These are phyloP conservation scores for Epinotia ramella DNA, from an alignment of 2,888 invertebrate species.

Conservation along the genomic window DNA sequence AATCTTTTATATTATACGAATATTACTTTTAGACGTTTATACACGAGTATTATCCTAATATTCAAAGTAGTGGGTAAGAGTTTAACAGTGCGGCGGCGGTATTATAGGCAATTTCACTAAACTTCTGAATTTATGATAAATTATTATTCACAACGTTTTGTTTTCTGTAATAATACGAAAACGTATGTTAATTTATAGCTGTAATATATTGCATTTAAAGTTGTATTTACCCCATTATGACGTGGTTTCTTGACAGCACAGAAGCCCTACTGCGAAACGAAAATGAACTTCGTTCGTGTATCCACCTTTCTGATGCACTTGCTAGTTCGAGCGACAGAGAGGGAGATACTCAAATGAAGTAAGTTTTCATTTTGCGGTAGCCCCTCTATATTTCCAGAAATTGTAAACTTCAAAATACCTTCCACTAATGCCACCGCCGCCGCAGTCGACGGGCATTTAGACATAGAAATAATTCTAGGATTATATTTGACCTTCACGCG, in stretches of 20 bases:
- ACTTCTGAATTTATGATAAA: neutral
- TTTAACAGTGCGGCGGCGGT: conserved; percentile 29
- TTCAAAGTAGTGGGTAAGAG: conserved; percentile 25
- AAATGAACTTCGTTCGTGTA: no score
- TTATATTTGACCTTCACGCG: conserved; percentile 53
- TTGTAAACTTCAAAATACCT: neutral
- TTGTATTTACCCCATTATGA: neutral
- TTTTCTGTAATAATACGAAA: neutral
- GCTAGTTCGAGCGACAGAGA: no score
- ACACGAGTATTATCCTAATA: conserved; percentile 48
- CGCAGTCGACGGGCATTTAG: conserved; percentile 38
- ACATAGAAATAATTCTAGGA: conserved; percentile 29
- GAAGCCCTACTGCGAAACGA: no score
- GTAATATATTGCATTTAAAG: neutral
- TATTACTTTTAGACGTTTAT: conserved; percentile 49
- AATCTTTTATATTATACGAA: conserved; percentile 46
- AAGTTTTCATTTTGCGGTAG: no score
- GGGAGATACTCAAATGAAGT: no score
- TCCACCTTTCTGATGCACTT: no score
- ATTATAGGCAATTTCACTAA: neutral
- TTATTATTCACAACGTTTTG: neutral
- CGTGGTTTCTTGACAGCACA: neutral
- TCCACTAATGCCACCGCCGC: conserved; percentile 11
- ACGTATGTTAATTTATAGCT: neutral
- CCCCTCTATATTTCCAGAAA: no score